These are phyloP conservation scores for Chloroclystis v-ata DNA, from an alignment of 2,888 invertebrate genomes.

Conservation along the genomic window DNA sequence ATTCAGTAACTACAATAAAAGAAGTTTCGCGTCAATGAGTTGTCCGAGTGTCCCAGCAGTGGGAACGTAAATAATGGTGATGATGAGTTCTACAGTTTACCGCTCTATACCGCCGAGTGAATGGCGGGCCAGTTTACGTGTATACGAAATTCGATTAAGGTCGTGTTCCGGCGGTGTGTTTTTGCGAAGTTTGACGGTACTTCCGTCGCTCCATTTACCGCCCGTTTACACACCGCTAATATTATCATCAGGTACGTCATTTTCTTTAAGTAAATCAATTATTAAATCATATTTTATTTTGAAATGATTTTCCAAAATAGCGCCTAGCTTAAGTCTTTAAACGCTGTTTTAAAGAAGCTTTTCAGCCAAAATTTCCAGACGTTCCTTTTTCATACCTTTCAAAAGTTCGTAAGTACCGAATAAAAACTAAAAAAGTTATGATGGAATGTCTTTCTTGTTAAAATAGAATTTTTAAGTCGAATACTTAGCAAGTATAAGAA, in stretches of 20 bases:
- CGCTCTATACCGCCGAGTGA: background rate
- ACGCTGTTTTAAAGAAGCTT: too few relatives aligned
- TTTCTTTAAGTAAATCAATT: too few relatives aligned
- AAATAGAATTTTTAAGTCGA: constrained; percentile 10
- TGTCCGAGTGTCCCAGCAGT: too few relatives aligned
- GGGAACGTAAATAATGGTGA: too few relatives aligned
- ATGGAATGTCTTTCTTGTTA: background rate
- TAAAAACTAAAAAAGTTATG: constrained; percentile 4
- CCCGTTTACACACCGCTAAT: background rate
- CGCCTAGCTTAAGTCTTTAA: too few relatives aligned
- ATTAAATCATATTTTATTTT: too few relatives aligned
- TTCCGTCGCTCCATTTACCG: constrained; percentile 30
- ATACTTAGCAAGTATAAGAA: constrained; percentile 3
- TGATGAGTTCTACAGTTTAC: too few relatives aligned
- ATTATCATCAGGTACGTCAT: too few relatives aligned
- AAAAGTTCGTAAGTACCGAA: background rate
- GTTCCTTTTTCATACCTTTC: background rate
- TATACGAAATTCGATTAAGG: constrained; percentile 58
- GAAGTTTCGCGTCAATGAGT: too few relatives aligned
- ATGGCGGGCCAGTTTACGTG: constrained; percentile 32
- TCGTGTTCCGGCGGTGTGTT: constrained; percentile 40
- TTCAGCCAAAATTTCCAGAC: background rate
- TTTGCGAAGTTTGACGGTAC: constrained; percentile 45
- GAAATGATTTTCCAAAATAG: too few relatives aligned
- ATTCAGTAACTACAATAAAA: too few relatives aligned